A percentile compares a stretch with the other conserved stretches of the same genome.
Evolutionary conservation across 2,888 invertebrate species (phyloP).

Genomic region (Pristionchus maxplancki): DNA sequence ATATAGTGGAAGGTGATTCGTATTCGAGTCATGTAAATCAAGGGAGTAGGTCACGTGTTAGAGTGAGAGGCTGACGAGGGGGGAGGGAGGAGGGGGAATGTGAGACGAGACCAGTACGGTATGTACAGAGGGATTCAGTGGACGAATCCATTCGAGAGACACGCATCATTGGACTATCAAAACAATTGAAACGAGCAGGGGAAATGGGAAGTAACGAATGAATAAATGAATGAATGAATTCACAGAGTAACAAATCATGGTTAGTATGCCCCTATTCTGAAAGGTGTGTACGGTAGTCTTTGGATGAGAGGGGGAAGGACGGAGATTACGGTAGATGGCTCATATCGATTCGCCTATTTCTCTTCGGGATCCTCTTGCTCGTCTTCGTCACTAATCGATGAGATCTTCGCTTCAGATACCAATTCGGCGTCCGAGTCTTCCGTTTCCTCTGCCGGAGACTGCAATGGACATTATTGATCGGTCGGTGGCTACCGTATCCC

Average conservation of each 20-base stretch:
- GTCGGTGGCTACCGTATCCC: not conserved
- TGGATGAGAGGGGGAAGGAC: not conserved
- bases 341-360: not conserved
- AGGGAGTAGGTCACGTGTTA: conserved; percentile 10
- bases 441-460: conserved; percentile 33
- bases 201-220: conserved; percentile 7
- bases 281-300: conserved; percentile 1
- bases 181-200: not conserved
- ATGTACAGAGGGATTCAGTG: conserved; percentile 23
- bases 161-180: conserved; percentile 42
- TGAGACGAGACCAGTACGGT: conserved; percentile 34
- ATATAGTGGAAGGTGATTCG: not conserved
- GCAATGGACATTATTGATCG: not conserved
- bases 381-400: conserved; percentile 50
- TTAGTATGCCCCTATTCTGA: conserved; percentile 36
- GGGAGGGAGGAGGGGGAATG: conserved; percentile 3
- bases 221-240: not conserved
- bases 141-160: conserved; percentile 10
- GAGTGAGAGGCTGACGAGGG: not conserved
- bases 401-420: conserved; percentile 51
- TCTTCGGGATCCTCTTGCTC: conserved; percentile 39
- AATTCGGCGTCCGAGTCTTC: conserved; percentile 49
- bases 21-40: conserved; percentile 32
- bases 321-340: conserved; percentile 44
- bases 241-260: conserved; percentile 34